phyloP scores from a whole-genome alignment of 2,888 invertebrate species.

The Stegana nigrithorax region DNA sequence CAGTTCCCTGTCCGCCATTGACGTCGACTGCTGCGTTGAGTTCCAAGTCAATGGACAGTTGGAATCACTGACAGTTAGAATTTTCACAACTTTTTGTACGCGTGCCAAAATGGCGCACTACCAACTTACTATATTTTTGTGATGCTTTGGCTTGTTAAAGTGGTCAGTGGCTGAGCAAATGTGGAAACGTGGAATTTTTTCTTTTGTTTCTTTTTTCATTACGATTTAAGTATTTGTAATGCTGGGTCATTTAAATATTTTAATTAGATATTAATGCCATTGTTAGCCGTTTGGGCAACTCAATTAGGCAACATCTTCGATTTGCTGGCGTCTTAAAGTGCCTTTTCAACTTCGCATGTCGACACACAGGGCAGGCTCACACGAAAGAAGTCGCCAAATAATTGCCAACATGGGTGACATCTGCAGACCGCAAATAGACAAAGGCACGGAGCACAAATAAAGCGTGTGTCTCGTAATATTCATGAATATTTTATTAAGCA shows the following conservation, averaged over 20 bases:
- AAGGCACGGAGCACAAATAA: slow-evolving; percentile 3
- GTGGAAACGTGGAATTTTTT: slow-evolving; percentile 21
- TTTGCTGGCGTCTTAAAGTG: no score
- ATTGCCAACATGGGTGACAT: slow-evolving; percentile 12
- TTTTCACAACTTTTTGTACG: slow-evolving; percentile 1
- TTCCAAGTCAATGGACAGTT: background rate
- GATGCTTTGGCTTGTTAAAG: no score
- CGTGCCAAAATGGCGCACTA: slow-evolving; percentile 42
- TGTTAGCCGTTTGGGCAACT: no score
- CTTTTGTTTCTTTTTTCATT: background rate
- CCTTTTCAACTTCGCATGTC: no score
- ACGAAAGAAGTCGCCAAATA: slow-evolving; percentile 2
- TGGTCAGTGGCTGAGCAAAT: no score
- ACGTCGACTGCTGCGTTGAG: background rate
- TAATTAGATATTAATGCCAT: slow-evolving; percentile 1
- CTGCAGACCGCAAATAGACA: background rate
- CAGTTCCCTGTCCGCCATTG: background rate
- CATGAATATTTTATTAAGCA: slow-evolving; percentile 46
- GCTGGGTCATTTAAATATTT: background rate
- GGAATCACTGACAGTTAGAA: background rate
- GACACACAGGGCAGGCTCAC: no score
- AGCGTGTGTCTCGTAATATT: slow-evolving; percentile 34
- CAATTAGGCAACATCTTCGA: no score
- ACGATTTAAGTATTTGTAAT: background rate
- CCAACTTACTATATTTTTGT: no score